phyloP scores from a whole-genome alignment of 2,113 vertebrate genomes.

The Anser cygnoides region DNA sequence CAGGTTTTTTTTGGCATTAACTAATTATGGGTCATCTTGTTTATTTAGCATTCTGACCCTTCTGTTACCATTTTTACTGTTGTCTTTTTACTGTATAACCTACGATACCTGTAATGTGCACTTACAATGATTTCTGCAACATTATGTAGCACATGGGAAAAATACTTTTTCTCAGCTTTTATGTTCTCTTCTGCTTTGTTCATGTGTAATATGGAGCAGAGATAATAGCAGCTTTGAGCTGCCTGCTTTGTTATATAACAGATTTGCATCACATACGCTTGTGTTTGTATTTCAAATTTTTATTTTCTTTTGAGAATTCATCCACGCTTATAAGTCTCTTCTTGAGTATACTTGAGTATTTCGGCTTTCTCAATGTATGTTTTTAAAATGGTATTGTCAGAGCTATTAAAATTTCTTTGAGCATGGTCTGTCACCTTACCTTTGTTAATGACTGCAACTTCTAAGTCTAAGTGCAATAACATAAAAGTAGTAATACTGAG shows the following conservation, averaged over 20 bases:
- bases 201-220: neutral
- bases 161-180: neutral
- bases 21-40: neutral
- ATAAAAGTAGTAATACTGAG: neutral
- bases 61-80: neutral
- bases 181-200: neutral
- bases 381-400: neutral
- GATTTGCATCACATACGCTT: neutral
- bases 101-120: neutral
- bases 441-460: neutral
- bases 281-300: neutral
- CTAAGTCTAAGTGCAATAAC: neutral
- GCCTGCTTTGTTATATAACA: neutral
- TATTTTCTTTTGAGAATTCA: neutral
- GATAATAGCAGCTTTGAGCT: neutral
- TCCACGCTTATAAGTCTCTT: neutral
- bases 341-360: neutral
- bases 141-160: neutral
- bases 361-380: neutral
- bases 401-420: neutral
- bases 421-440: neutral
- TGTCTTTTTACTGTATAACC: neutral
- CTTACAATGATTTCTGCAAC: neutral
- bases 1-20: neutral
- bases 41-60: neutral